Evolutionary conservation across 2,797 vertebrate species (phyloP).

Genomic region (Eleutherodactylus coqui): DNA sequence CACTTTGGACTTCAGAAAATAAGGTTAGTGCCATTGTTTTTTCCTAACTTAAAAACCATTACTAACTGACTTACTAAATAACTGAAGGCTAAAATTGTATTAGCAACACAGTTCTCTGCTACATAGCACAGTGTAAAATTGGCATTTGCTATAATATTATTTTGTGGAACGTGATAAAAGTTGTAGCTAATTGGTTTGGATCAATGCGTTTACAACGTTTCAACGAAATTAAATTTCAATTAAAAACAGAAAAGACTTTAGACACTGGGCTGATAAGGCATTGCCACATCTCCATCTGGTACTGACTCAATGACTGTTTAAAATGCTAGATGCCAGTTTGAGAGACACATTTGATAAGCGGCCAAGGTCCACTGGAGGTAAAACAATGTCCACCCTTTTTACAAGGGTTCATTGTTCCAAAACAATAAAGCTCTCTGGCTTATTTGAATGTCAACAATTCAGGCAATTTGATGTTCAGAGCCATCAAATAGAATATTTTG

Average conservation of each 20-base stretch:
- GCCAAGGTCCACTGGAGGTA: constrained; percentile 82
- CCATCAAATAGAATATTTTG: constrained; percentile 88
- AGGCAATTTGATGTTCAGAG: constrained; percentile 85
- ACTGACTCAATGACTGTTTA: constrained; percentile 77
- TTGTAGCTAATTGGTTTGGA: constrained; percentile 77
- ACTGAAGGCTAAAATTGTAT: constrained; percentile 62
- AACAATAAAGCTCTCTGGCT: constrained; percentile 82
- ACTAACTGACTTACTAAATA: constrained; percentile 53
- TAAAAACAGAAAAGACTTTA: constrained; percentile 69
- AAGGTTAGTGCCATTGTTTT: constrained; percentile 25
- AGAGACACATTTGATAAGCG: constrained; percentile 76
- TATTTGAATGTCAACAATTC: constrained; percentile 88
- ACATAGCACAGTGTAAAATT: constrained; percentile 72
- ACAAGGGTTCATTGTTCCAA: constrained; percentile 79
- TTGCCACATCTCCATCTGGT: constrained; percentile 79
- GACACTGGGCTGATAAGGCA: constrained; percentile 75
- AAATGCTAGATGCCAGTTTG: constrained; percentile 75
- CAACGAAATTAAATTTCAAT: constrained; percentile 72
- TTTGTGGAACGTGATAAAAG: constrained; percentile 75
- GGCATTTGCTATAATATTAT: constrained; percentile 75
- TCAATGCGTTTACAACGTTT: constrained; percentile 73
- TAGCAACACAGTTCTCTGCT: constrained; percentile 71
- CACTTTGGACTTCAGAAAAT: constrained; percentile 19
- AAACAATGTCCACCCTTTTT: constrained; percentile 83
- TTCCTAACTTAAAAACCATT: constrained; percentile 42